phyloP scores from a whole-genome alignment of 2,797 vertebrate genomes.

The Gymnocypris eckloni region DNA sequence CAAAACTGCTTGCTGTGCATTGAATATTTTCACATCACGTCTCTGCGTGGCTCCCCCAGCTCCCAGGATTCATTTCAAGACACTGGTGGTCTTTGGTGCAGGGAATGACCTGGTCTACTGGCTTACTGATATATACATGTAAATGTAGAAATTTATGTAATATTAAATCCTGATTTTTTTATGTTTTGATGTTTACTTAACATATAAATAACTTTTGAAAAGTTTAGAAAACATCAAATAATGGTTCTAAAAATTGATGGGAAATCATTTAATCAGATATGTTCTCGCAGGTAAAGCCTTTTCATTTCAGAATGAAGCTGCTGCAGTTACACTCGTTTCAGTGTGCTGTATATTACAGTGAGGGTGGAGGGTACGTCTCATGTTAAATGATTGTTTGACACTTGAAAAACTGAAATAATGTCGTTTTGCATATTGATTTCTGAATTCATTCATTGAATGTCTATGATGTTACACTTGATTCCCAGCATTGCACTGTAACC shows the following conservation, averaged over 20 bases:
- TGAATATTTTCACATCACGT: background rate
- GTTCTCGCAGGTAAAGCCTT: background rate
- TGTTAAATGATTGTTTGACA: background rate
- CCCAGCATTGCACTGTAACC: background rate
- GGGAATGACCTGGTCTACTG: background rate
- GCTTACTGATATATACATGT: no score
- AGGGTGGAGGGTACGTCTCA: background rate
- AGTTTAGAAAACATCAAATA: background rate
- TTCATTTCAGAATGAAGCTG: background rate
- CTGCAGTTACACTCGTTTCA: background rate
- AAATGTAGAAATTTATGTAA: no score
- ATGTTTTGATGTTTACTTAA: background rate
- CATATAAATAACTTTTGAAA: no score
- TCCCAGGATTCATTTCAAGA: constrained; percentile 4
- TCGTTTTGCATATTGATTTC: background rate
- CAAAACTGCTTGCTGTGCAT: background rate
- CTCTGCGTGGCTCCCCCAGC: background rate
- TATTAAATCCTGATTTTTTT: no score
- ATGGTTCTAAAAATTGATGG: background rate
- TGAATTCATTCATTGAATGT: background rate
- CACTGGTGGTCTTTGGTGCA: background rate
- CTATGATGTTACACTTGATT: background rate
- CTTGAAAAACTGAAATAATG: background rate
- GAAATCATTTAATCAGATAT: background rate
- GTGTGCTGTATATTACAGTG: background rate